A percentile compares a stretch with the other conserved stretches of the same genome.
phyloP scores from a whole-genome alignment of 2,888 invertebrate species.

The Unio pictorum region DNA sequence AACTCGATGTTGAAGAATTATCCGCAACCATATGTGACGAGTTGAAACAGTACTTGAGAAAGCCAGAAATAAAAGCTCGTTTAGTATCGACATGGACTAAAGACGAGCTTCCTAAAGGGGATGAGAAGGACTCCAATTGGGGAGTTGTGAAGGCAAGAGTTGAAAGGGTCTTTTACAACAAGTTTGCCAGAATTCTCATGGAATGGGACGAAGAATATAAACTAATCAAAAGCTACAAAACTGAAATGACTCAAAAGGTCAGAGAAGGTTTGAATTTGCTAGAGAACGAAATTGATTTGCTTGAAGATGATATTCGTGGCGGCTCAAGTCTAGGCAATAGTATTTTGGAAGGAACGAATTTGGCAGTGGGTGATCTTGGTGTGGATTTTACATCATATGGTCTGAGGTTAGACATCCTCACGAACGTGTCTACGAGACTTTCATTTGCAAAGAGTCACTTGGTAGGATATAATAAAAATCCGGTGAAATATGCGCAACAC shows the following conservation, averaged over 20 bases:
- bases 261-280: conserved; percentile 25
- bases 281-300: conserved; percentile 16
- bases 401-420: background rate
- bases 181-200: conserved; percentile 19
- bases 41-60: conserved; percentile 20
- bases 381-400: conserved; percentile 1
- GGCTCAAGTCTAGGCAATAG: background rate
- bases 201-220: conserved; percentile 34
- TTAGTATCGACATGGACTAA: conserved; percentile 35
- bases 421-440: background rate
- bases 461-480: conserved; percentile 20
- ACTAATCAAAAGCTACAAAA: conserved; percentile 15
- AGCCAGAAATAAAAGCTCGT: conserved; percentile 22
- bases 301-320: background rate
- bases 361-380: background rate
- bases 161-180: conserved; percentile 26
- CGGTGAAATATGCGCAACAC: conserved; percentile 20
- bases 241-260: conserved; percentile 22
- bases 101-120: conserved; percentile 31
- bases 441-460: background rate
- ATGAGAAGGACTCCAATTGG: conserved; percentile 19
- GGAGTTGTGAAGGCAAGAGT: conserved; percentile 29
- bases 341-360: too few species aligned
- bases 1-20: conserved; percentile 22
- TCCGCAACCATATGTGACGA: conserved; percentile 23